A percentile compares a stretch with the other conserved stretches of the same genome.
Evolutionary conservation across 2,797 vertebrate species (phyloP).

Genomic region (Intellagama lesueurii): DNA sequence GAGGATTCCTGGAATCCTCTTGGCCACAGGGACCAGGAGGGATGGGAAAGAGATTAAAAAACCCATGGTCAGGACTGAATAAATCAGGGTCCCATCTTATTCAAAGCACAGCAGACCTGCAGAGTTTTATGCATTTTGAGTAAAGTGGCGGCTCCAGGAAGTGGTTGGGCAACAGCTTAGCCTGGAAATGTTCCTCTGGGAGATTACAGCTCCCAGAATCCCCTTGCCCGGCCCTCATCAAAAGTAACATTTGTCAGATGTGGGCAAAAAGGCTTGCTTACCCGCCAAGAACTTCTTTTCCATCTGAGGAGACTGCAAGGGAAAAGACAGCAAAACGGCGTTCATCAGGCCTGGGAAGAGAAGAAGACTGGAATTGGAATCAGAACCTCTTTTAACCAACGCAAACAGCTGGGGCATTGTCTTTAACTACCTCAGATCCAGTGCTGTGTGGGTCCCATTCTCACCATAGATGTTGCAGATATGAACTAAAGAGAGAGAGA

Average conservation of each 20-base stretch:
- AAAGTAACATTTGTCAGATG: too few species aligned
- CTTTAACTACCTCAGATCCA: conserved; percentile 89
- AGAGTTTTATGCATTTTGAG: neutral
- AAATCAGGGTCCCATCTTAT: neutral
- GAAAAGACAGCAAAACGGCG: conserved; percentile 95
- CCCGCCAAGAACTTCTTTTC: conserved; percentile 93
- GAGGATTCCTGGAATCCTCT: neutral
- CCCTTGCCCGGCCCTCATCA: neutral
- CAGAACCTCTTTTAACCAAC: conserved; percentile 10
- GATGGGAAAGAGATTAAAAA: neutral
- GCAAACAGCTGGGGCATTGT: neutral
- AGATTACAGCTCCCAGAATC: too few species aligned
- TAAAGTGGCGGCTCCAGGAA: conserved; percentile 14
- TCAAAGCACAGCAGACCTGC: neutral
- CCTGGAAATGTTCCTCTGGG: too few species aligned
- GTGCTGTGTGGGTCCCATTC: conserved; percentile 89
- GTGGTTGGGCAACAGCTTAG: neutral
- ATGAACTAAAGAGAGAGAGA: conserved; percentile 83
- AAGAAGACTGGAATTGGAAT: conserved; percentile 28
- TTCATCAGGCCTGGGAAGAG: conserved; percentile 87
- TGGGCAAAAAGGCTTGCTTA: conserved; percentile 70
- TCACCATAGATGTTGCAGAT: conserved; percentile 92
- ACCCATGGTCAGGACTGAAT: too few species aligned
- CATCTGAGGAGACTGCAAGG: conserved; percentile 89
- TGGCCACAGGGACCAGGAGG: too few species aligned